Evolutionary conservation across 2,113 vertebrate species (phyloP), one percentile per base, ranked within the genome.

Genomic region (Polypterus senegalus): DNA sequence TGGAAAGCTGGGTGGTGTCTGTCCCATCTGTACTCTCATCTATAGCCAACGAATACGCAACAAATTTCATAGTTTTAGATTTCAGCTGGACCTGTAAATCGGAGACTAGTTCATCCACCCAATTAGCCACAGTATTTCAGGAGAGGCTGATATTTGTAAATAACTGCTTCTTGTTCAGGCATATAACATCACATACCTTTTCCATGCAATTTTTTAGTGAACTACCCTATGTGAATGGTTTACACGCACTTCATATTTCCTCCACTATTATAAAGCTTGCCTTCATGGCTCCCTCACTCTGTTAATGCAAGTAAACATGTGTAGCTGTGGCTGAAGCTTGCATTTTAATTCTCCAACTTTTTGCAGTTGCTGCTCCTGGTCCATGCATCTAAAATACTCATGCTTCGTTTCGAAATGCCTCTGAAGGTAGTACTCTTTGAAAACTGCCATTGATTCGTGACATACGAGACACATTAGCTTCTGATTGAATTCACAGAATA

Each of bases 21-120:
- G 57, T 59, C n/a, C 11, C 44, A 5, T 59, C 57, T 44, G 57
- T 59, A 59, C 57, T 59, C 3, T 59, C 57, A 7, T 59, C 57
- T 44, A 44, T 10, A 59, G 57, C 11, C n/a, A 3, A 45, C 5
- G 1, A 59, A 45, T 5, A 59, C n/a, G 57, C 11, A 44, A 59
- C 1, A 59, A 46, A 27, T 27, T 27, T 27, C 27, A 27, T 27
- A 2, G 27, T 27, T 27, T 27, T 27, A 27, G 27, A 27, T 46
- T 46, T 59, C 7, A 3, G 57, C 44, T 27, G 10, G 27, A 27
- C 27, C 27, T 2, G 44, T 59, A 3, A 4, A 8, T 59, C 57
- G 44, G 44, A 44, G n/a, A 46, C 57, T 46, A 59, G 57, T 46
- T 59, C 57, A 59, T 59, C 57, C 57, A 59, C 57, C 44, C 5